Evolutionary conservation across 2,888 invertebrate genomes (phyloP), one percentile per base, ranked within the genome.

Genomic region (Dryobotodes eremita): DNA sequence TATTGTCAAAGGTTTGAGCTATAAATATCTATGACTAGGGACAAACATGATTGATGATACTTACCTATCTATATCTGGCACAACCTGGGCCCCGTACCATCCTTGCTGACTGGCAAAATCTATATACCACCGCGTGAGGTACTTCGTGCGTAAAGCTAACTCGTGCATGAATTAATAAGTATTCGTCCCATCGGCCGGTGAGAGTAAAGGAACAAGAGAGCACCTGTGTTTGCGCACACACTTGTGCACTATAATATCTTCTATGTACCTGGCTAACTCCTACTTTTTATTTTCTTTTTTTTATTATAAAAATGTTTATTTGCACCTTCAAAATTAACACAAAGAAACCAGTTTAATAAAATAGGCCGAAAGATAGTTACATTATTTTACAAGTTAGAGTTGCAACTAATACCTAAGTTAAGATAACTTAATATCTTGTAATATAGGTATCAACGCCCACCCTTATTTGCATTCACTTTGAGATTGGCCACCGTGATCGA

Each of bases 31-130:
- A 26, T n/a, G 11, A n/a, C 11, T 23, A 11, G 36, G 11, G 26
- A 4, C 15, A 31, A 8, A 26, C 68, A 31, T 50, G 13, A 5
- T 15, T 15, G 23, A 31, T 69, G 31, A 31, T 50, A 69, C 50
- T 8, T 31, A 68, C 20, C 26, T 26, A 31, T 23, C 15, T 68
- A 8, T 31, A 4, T 13, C 13, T 20, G 13, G 68, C 8, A 0
- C 36, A 8, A 15, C 4, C 48, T 20, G 26, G 26, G 31, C 1
- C 1, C 48, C 20, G 20, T 50, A 31, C 8, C 8, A 48, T 4
- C 36, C n/a, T 31, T 31, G 26, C 48, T 68, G 20, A 69, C 23
- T 69, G 23, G 50, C 50, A 69, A 69, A 68, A 31, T 68, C 50
- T 48, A 48, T 68, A 20, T 26, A 26, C 66, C 48, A 26, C 11